A percentile compares a stretch with the other conserved stretches of the same genome.
Conservation (phyloP, 2,113 vertebrate species). For the Rhynchomys soricoides region DNA sequence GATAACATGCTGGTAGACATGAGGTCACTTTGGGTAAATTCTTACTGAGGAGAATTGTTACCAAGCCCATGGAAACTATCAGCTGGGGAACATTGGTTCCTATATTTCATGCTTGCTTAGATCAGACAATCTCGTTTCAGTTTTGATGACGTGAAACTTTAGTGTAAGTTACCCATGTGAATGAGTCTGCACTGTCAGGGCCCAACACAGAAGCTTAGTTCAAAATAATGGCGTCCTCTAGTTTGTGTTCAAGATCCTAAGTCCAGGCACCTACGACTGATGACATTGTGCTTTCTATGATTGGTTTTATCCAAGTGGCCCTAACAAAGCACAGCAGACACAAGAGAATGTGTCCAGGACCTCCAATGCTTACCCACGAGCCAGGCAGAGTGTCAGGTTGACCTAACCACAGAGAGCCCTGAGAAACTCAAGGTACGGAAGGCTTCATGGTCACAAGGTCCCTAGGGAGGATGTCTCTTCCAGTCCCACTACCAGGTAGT, state of each 20-base stretch:
- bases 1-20: background rate
- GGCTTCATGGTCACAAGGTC: no score
- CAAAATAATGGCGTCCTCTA: background rate
- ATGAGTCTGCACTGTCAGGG: background rate
- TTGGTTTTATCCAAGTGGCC: background rate
- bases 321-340: background rate
- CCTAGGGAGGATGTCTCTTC: rapidly evolving
- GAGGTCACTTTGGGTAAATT: background rate
- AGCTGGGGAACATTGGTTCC: background rate
- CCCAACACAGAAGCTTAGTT: background rate
- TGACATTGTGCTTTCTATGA: background rate
- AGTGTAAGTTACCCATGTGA: background rate
- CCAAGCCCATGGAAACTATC: background rate
- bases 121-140: background rate
- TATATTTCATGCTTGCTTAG: background rate
- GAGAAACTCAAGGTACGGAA: background rate
- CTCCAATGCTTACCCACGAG: background rate
- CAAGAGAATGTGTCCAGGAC: background rate
- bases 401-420: background rate
- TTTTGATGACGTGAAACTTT: background rate
- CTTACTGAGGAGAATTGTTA: background rate
- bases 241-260: background rate
- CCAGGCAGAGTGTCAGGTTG: background rate
- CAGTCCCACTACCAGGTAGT: background rate
- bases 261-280: background rate